Evolutionary conservation across 2,888 invertebrate genomes (phyloP).

Genomic region (Acrobasis suavella): DNA sequence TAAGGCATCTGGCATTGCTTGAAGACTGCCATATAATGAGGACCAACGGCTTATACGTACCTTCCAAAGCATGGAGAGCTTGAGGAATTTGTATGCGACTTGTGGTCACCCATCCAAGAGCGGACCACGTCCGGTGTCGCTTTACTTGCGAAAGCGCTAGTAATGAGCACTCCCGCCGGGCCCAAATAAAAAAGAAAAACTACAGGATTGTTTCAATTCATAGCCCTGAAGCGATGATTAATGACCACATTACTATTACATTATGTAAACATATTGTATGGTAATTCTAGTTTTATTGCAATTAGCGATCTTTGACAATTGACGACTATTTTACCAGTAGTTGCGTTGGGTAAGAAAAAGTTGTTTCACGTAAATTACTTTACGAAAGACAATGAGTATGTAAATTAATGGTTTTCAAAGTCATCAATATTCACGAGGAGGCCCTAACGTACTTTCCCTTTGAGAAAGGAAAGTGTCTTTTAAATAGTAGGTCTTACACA

Average conservation of each 20-base stretch:
- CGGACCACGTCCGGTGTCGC: too few species aligned
- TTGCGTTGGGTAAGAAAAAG: neutral
- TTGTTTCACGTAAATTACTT: neutral
- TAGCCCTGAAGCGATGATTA: neutral
- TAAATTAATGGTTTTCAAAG: neutral
- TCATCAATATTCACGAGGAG: conserved; percentile 6
- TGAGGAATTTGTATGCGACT: too few species aligned
- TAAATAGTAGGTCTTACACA: too few species aligned
- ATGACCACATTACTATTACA: neutral
- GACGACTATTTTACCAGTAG: neutral
- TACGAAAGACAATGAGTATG: conserved; percentile 8
- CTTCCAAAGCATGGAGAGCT: too few species aligned
- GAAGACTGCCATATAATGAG: too few species aligned
- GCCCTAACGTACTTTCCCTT: conserved; percentile 1
- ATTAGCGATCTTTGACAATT: neutral
- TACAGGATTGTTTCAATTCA: neutral
- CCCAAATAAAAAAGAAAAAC: too few species aligned
- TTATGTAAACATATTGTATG: neutral
- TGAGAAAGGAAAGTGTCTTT: conserved; percentile 3
- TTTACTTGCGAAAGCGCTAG: too few species aligned
- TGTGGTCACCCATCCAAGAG: too few species aligned
- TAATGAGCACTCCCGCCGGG: too few species aligned
- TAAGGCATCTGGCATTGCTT: too few species aligned
- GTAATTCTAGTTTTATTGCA: neutral
- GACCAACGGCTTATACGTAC: too few species aligned